phyloP scores from a whole-genome alignment of 2,113 vertebrate species.

The Anoura caudifer region DNA sequence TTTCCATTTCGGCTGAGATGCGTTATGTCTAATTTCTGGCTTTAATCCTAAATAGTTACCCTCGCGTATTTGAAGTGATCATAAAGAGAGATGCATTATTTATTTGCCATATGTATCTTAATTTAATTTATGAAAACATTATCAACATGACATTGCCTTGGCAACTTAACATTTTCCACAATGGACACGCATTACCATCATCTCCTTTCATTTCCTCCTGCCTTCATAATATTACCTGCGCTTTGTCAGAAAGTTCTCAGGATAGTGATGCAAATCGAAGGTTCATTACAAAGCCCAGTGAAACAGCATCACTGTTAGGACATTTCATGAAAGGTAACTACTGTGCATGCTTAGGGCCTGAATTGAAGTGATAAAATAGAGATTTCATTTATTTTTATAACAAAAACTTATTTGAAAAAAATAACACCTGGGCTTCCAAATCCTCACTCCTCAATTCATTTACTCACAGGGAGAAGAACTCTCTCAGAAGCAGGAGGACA shows the following conservation, averaged over 20 bases:
- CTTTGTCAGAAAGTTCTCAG: slow-evolving; percentile 71
- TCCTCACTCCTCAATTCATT: slow-evolving; percentile 14
- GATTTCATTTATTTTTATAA: slow-evolving; percentile 72
- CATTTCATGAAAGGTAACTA: slow-evolving; percentile 69
- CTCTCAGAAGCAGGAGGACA: not conserved
- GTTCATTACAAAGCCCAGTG: slow-evolving; percentile 71
- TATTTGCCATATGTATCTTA: slow-evolving; percentile 70
- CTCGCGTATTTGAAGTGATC: slow-evolving; percentile 49
- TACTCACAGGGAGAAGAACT: slow-evolving; percentile 19
- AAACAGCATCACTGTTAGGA: slow-evolving; percentile 56
- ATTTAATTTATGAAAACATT: slow-evolving; percentile 76
- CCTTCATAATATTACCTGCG: slow-evolving; percentile 57
- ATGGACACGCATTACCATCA: slow-evolving; percentile 56
- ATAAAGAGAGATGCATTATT: slow-evolving; percentile 68
- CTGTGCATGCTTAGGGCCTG: slow-evolving; percentile 55
- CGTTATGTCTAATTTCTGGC: slow-evolving; percentile 59
- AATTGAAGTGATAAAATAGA: slow-evolving; percentile 74
- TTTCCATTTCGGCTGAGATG: slow-evolving; percentile 8
- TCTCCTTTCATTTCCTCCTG: slow-evolving; percentile 74
- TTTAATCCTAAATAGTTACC: slow-evolving; percentile 54
- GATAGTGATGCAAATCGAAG: slow-evolving; percentile 71
- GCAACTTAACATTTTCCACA: slow-evolving; percentile 67
- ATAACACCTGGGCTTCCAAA: slow-evolving; percentile 5
- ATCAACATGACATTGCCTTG: slow-evolving; percentile 65
- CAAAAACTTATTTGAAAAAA: slow-evolving; percentile 56